Evolutionary conservation across 2,888 invertebrate species (phyloP), one percentile per base, ranked within the genome.

Genomic region (Tetheella fluctuosa): DNA sequence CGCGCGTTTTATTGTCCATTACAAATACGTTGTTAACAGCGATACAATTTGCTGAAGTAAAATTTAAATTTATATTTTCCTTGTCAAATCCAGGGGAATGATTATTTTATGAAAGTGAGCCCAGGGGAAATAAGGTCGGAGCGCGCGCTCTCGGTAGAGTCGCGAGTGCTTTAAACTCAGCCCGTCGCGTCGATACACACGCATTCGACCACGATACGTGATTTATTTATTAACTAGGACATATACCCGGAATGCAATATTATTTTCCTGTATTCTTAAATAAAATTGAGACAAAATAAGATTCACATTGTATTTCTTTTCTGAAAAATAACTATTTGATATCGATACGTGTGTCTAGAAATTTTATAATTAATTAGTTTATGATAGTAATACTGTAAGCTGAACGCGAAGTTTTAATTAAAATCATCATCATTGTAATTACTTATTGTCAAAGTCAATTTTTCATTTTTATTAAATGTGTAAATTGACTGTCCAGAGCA

Each of bases 61-160:
- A 48, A 20, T 48, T 48, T 48, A 20, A 20, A 48, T 17, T 17
- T 17, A 48, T 20, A 20, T 20, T 48, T 34, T 48, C 42, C 42
- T 48, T 48, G 42, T 48, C 42, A 48, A 48, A 48, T 48, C 42
- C 42, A 48, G 42, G 42, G 42, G 42, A 48, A 48, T 48, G 17
- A 48, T 48, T 48, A 48, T 20, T 48, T 1, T 20, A 48, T 48
- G 17, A 1, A 48, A 48, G 42, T 48, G 42, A 48, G n/a, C 42
- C 42, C 42, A 48, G 42, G 42, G 42, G 42, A 48, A 48, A 48
- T 48, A 48, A 48, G 2, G 42, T 8, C 8, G 42, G 42, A 48
- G 42, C 8, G 17, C 1, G 42, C 42, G 42, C 42, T 17, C 42
- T 48, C 20, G 17, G 42, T 20, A 48, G n/a, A 48, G 42, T 20